Base-by-base conservation (phyloP, 2,888 invertebrate species). In the Drosophila koepferae region DNA sequence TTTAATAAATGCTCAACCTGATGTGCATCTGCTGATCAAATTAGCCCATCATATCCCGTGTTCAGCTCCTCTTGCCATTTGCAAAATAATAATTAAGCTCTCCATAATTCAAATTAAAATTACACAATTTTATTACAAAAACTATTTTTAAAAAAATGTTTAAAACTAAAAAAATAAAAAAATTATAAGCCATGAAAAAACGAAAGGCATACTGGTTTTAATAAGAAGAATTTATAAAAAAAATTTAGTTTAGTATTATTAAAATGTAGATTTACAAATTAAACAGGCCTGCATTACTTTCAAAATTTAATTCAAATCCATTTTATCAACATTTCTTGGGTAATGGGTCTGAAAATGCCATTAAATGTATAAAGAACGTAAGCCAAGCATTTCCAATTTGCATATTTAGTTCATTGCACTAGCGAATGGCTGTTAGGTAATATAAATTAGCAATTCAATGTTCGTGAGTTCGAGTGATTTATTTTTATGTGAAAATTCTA, bases 401-500 rank as follows among this genome's bases (percentile, higher is more conserved):
- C 10, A 49, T 18, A 51, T 51, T 51, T 9, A 18, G 31, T 51
- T 18, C 49, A 51, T 51, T 51, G 51, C 51, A 51, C 51, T 14
- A 36, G 51, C 34, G 1, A 20, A n/a, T 28, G 18, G 31, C 41
- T 10, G 12, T 55, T 55, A 55, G 28, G 40, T 40, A 55, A 41
- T 36, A 38, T 20, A n/a, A 23, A 36, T 14, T 65, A 36, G 36
- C 18, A 46, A 36, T 8, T 12, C 2, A 5, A 7, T 9, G 46
- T 38, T 48, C 75, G 48, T 75, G 75, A 49, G 28, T 44, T 12
- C 9, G 4, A 16, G 20, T 38, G n/a, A 43, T 59, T 72, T 23
- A 49, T 59, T 36, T 38, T 48, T 10, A 49, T 41, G 9, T 31
- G 16, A 31, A 40, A 10, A 10, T 20, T 38, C 20, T 23, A 20